These are phyloP conservation scores for Catajapyx aquilonaris DNA, from an alignment of 1,140 invertebrate genomes.

Conservation along the genomic window DNA sequence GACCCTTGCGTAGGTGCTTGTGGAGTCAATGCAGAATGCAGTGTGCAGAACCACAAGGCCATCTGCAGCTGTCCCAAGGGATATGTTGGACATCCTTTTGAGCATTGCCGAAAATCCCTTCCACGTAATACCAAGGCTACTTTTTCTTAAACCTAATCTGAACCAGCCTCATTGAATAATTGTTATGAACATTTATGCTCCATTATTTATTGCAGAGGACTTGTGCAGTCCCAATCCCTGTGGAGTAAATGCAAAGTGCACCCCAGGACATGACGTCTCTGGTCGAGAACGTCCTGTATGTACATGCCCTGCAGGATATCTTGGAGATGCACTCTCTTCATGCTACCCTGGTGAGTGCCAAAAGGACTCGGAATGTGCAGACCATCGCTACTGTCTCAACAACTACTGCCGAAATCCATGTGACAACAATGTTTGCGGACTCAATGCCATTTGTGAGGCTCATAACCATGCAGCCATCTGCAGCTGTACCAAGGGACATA, in stretches of 20 bases:
- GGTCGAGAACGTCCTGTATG: constrained; percentile 62
- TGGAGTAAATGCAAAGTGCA: constrained; percentile 56
- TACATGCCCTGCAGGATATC: constrained; percentile 53
- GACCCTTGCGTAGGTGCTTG: constrained; percentile 51
- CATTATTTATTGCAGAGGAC: constrained; percentile 31
- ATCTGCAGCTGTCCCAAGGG: constrained; percentile 62
- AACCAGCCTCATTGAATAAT: background rate
- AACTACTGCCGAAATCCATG: constrained; percentile 47
- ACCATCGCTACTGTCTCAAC: constrained; percentile 47
- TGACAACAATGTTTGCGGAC: constrained; percentile 51
- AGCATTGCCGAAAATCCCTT: constrained; percentile 54
- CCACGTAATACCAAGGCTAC: constrained; percentile 28
- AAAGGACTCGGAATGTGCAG: constrained; percentile 43
- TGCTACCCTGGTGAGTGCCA: constrained; percentile 55
- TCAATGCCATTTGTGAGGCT: constrained; percentile 42
- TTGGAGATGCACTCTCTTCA: constrained; percentile 49
- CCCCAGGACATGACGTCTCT: constrained; percentile 54
- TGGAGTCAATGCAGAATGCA: constrained; percentile 54
- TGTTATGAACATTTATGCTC: background rate
- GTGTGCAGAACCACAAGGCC: constrained; percentile 49
- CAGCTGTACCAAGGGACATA: constrained; percentile 55
- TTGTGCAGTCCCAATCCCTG: constrained; percentile 67
- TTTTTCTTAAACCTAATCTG: constrained; percentile 3
- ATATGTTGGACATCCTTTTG: constrained; percentile 70
- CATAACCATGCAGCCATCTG: constrained; percentile 65